Conservation (phyloP, 2,797 vertebrate species). For the Balearica regulorum region DNA sequence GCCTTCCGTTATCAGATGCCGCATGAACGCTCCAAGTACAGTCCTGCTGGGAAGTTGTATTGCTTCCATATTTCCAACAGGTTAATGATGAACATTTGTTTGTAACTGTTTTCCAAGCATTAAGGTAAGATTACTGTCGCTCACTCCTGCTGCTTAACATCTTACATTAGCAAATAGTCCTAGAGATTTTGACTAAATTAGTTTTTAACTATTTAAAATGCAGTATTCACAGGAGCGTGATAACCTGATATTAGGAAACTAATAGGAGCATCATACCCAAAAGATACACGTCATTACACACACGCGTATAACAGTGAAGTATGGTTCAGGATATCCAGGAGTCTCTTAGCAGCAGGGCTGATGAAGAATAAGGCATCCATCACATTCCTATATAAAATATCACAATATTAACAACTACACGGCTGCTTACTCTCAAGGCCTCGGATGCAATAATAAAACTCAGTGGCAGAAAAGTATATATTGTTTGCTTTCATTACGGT, state of each 20-base stretch:
- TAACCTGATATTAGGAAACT: background rate
- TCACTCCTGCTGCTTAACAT: background rate
- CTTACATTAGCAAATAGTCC: background rate
- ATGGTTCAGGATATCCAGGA: background rate
- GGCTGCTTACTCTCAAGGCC: background rate
- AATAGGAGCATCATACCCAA: background rate
- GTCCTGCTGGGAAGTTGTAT: background rate
- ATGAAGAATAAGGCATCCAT: background rate
- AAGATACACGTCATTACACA: background rate
- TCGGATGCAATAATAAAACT: constrained; percentile 11
- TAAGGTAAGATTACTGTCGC: background rate
- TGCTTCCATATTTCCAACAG: background rate
- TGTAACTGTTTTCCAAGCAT: background rate
- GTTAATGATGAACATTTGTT: background rate
- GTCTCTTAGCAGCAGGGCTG: background rate
- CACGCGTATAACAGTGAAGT: background rate
- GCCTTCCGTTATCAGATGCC: background rate
- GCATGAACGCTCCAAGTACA: background rate
- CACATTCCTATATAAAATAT: background rate
- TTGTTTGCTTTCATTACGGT: background rate
- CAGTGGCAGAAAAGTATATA: background rate
- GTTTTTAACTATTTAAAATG: background rate
- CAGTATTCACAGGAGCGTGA: background rate
- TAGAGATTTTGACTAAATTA: background rate
- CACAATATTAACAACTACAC: background rate